These are phyloP conservation scores for Acanthococcus lagerstroemiae DNA, from an alignment of 2,888 invertebrate genomes.

Conservation along the genomic window DNA sequence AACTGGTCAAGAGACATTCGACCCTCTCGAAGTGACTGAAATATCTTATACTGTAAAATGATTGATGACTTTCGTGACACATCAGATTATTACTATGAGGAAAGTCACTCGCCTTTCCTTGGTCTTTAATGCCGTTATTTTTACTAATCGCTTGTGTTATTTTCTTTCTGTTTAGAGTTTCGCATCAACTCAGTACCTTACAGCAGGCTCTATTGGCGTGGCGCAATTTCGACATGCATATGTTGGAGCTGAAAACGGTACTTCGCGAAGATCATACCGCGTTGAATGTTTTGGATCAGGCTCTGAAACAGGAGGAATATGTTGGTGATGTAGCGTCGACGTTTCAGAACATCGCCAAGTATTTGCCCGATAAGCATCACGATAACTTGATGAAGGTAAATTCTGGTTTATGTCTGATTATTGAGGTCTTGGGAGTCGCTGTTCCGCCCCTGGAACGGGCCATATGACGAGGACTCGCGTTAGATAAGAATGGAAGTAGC, in stretches of 20 bases:
- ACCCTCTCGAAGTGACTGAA: too few species aligned
- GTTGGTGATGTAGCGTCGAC: conserved; percentile 47
- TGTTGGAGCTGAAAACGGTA: conserved; percentile 65
- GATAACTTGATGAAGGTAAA: conserved; percentile 7
- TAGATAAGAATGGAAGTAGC: too few species aligned
- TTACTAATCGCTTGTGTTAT: not conserved
- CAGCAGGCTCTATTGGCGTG: conserved; percentile 61
- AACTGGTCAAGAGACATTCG: too few species aligned
- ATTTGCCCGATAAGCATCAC: conserved; percentile 47
- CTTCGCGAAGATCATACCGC: conserved; percentile 60
- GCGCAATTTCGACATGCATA: conserved; percentile 65
- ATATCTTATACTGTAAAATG: too few species aligned
- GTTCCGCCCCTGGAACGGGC: too few species aligned
- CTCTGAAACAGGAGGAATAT: conserved; percentile 43
- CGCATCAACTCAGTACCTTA: conserved; percentile 58
- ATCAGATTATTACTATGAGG: too few species aligned
- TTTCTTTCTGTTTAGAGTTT: conserved; percentile 48
- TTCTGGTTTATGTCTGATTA: too few species aligned
- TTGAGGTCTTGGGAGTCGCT: too few species aligned
- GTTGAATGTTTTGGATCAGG: conserved; percentile 46
- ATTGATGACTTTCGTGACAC: too few species aligned
- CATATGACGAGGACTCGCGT: too few species aligned
- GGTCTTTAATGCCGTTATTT: too few species aligned
- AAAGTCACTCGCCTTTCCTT: too few species aligned
- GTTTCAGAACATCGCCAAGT: conserved; percentile 49